A percentile compares a stretch with the other conserved stretches of the same genome.
phyloP scores from a whole-genome alignment of 2,888 invertebrate genomes.

The Drosophila anceps region DNA sequence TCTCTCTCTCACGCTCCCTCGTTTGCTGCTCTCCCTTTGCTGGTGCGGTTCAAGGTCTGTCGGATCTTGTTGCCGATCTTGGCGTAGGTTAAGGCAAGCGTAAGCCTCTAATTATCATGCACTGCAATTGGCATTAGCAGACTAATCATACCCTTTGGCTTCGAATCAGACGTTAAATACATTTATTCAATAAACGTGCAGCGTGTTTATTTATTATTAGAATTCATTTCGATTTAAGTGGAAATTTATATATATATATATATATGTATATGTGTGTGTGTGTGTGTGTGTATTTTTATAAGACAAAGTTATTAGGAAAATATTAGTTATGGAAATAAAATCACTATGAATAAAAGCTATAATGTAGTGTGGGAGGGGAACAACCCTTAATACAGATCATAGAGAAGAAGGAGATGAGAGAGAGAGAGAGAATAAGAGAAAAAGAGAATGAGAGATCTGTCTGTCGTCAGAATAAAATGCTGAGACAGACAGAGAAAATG shows the following conservation, averaged over 20 bases:
- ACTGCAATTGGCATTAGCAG: not conserved
- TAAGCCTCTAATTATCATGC: not conserved
- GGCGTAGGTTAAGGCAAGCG: conserved; percentile 32
- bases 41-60: conserved; percentile 32
- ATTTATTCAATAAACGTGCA: not conserved
- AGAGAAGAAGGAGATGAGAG: not conserved
- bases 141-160: conserved; percentile 12
- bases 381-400: not conserved
- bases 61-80: conserved; percentile 11
- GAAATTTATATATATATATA: not conserved
- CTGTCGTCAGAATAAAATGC: no score
- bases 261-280: no score
- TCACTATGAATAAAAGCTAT: no score
- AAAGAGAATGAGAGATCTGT: no score
- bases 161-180: not conserved
- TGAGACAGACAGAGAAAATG: no score
- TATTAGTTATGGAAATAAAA: not conserved
- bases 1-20: not conserved
- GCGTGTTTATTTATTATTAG: not conserved
- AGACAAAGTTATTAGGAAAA: not conserved
- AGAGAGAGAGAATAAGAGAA: no score
- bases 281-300: no score
- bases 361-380: not conserved
- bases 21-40: not conserved
- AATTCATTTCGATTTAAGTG: not conserved